Conservation (phyloP, 2,797 vertebrate genomes). For the Limnodromus scolopaceus region DNA sequence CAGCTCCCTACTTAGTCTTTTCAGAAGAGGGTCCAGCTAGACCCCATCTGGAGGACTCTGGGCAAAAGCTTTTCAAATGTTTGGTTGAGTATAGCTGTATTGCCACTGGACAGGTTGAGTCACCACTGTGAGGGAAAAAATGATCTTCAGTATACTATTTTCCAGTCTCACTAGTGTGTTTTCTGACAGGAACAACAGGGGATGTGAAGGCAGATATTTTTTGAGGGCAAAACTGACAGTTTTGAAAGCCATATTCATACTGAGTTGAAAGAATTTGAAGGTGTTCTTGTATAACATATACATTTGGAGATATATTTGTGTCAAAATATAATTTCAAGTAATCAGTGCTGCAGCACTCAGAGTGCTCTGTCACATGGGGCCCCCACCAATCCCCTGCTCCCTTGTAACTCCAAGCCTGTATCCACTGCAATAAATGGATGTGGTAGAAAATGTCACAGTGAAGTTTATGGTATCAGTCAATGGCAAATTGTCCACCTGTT, state of each 20-base stretch:
- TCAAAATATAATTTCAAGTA: neutral
- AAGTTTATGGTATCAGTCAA: neutral
- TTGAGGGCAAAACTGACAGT: neutral
- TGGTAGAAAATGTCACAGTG: neutral
- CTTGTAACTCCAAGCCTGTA: neutral
- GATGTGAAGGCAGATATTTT: neutral
- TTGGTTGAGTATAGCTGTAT: neutral
- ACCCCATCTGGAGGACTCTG: neutral
- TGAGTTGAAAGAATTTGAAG: neutral
- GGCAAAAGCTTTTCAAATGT: neutral
- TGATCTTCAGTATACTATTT: neutral
- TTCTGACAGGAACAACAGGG: neutral
- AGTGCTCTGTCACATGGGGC: neutral
- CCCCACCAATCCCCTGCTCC: neutral
- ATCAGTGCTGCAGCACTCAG: neutral
- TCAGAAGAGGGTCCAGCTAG: neutral
- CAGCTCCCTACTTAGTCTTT: neutral
- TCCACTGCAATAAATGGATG: neutral
- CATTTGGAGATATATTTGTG: neutral
- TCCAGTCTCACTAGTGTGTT: neutral
- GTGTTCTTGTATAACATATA: neutral
- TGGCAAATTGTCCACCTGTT: neutral
- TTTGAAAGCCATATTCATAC: neutral
- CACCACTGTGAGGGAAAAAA: neutral
- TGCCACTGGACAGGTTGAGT: neutral